phyloP scores from a whole-genome alignment of 2,113 vertebrate species.

The Hymenochirus boettgeri region DNA sequence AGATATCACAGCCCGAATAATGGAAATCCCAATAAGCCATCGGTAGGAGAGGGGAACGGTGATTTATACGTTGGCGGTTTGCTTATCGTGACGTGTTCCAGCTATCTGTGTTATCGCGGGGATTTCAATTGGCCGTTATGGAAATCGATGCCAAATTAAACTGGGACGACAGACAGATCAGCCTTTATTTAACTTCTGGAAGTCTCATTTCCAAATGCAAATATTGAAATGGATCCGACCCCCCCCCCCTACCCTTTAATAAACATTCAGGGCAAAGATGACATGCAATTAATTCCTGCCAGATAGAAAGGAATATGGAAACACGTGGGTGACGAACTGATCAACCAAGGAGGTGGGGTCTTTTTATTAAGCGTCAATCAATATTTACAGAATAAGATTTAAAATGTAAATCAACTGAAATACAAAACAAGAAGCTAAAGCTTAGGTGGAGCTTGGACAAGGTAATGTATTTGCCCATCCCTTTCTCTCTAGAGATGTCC shows the following conservation, averaged over 20 bases:
- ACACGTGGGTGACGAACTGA: no score
- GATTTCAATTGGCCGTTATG: neutral
- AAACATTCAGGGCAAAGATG: conserved; percentile 3
- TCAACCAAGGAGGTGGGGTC: no score
- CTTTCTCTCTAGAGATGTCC: no score
- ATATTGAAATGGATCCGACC: neutral
- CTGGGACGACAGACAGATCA: neutral
- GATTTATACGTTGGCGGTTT: conserved; percentile 2
- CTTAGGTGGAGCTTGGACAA: no score
- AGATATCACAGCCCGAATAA: conserved; percentile 34
- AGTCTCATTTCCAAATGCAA: neutral
- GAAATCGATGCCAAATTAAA: neutral
- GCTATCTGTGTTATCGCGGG: neutral
- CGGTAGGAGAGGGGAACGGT: neutral
- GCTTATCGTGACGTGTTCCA: neutral
- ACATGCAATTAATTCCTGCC: neutral
- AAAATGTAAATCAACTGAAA: no score
- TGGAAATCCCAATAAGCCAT: conserved; percentile 23
- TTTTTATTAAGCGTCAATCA: no score
- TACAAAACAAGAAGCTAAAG: no score
- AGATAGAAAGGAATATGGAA: no score
- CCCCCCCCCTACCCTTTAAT: neutral
- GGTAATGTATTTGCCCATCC: no score
- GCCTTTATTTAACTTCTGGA: neutral
- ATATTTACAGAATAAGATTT: no score